Conservation (phyloP, 2,797 vertebrate genomes). For the Chaetophractus vellerosus region DNA sequence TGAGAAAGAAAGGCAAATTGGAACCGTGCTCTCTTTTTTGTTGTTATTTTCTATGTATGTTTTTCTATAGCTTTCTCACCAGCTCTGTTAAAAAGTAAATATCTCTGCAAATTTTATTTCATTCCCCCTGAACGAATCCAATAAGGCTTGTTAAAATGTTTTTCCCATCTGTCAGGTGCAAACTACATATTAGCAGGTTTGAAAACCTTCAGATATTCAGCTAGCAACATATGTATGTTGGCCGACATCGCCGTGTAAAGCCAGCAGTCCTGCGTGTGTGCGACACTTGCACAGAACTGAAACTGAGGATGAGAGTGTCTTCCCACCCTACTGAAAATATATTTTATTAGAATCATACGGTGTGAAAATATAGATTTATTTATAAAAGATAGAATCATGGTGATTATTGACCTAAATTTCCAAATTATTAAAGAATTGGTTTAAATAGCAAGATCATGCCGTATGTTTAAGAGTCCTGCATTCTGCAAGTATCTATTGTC, state of each 20-base stretch:
- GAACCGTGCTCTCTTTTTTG: not conserved
- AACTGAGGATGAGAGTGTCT: conserved; percentile 74
- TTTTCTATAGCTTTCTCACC: not conserved
- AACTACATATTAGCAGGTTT: not conserved
- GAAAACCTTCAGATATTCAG: conserved; percentile 4
- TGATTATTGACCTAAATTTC: not conserved
- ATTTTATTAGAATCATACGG: conserved; percentile 87
- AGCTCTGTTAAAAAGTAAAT: conserved; percentile 10
- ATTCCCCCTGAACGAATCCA: not conserved
- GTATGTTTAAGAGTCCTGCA: not conserved
- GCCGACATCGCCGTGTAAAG: not conserved
- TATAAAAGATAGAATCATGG: not conserved
- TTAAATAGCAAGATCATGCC: conserved; percentile 1
- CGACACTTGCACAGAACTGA: not conserved
- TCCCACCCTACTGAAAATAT: conserved; percentile 66
- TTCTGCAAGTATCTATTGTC: not conserved
- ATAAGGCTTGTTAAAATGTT: conserved; percentile 35
- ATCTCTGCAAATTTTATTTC: not conserved
- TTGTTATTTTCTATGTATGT: not conserved
- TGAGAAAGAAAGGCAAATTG: not conserved
- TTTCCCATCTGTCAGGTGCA: conserved; percentile 3
- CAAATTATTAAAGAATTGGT: not conserved
- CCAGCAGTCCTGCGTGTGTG: not conserved
- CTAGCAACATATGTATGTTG: not conserved
- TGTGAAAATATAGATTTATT: conserved; percentile 76